These are phyloP conservation scores for Oscheius sp. DNA, from an alignment of 1,140 invertebrate species.

Conservation along the genomic window DNA sequence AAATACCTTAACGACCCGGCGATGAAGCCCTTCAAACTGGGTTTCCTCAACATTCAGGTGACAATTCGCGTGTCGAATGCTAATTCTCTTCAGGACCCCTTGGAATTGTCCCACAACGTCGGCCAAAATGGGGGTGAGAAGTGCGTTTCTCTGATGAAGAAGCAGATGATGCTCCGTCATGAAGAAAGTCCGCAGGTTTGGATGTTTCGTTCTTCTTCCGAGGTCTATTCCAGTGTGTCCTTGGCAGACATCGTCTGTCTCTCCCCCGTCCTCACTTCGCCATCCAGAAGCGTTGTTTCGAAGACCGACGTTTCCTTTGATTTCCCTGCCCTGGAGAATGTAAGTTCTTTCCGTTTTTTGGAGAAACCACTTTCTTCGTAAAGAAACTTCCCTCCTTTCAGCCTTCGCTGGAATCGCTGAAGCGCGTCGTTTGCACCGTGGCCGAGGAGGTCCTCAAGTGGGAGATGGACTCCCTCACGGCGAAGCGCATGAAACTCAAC, in stretches of 20 bases:
- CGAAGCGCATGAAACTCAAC: no score
- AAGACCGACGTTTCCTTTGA: background rate
- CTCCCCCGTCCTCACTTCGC: background rate
- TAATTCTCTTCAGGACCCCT: conserved; percentile 13
- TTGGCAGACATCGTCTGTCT: background rate
- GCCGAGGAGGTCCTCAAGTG: no score
- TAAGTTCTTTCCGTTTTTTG: no score
- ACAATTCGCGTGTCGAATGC: background rate
- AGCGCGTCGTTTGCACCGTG: no score
- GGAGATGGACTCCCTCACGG: no score
- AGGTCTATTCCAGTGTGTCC: background rate
- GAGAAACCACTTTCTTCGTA: no score
- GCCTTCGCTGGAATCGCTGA: no score
- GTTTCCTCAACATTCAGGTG: conserved; percentile 20
- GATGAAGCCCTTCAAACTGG: conserved; percentile 11
- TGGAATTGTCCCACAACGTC: conserved; percentile 25
- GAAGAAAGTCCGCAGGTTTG: background rate
- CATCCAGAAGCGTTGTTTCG: background rate
- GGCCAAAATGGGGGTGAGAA: background rate
- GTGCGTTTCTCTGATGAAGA: conserved; percentile 4
- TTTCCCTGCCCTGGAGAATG: background rate
- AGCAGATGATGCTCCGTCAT: conserved; percentile 9
- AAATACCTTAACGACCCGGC: conserved; percentile 8
- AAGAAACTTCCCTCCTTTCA: no score
- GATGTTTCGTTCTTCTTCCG: background rate